Conservation (phyloP, 2,113 vertebrate species). For the Madoqua kirkii region DNA sequence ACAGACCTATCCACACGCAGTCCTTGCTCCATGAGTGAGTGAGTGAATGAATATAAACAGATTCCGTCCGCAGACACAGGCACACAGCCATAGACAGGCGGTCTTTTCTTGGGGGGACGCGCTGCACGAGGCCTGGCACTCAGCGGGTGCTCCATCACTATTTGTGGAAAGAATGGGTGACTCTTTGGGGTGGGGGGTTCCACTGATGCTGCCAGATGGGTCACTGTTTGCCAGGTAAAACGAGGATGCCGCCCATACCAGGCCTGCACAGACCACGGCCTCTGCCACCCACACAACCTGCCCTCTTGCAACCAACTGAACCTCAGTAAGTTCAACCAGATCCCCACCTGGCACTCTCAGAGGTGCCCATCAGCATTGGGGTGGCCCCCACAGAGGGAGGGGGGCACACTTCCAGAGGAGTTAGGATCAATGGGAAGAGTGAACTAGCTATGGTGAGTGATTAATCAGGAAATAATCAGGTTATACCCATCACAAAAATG, state of each 20-base stretch:
- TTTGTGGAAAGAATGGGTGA: not conserved
- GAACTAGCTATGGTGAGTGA: not conserved
- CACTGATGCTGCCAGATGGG: not conserved
- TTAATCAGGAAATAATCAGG: conserved; percentile 44
- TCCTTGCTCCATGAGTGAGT: not conserved
- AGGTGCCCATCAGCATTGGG: not conserved
- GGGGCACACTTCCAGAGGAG: not conserved
- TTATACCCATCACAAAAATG: not conserved
- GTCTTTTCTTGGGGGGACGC: not conserved
- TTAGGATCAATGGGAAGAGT: not conserved
- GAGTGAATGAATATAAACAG: not conserved
- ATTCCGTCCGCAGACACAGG: accelerated
- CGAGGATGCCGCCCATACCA: not conserved
- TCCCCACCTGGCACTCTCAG: not conserved
- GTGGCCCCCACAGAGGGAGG: not conserved
- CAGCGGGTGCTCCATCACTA: not conserved
- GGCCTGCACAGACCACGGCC: accelerated
- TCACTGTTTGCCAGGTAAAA: not conserved
- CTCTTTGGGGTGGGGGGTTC: accelerated
- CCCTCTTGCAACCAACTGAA: not conserved
- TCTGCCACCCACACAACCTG: not conserved
- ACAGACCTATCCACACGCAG: accelerated
- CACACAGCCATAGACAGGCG: accelerated
- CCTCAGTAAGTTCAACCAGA: not conserved
- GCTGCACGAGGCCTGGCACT: no score